Evolutionary conservation across 2,888 invertebrate genomes (phyloP).

Genomic region (Acrobasis consociella): DNA sequence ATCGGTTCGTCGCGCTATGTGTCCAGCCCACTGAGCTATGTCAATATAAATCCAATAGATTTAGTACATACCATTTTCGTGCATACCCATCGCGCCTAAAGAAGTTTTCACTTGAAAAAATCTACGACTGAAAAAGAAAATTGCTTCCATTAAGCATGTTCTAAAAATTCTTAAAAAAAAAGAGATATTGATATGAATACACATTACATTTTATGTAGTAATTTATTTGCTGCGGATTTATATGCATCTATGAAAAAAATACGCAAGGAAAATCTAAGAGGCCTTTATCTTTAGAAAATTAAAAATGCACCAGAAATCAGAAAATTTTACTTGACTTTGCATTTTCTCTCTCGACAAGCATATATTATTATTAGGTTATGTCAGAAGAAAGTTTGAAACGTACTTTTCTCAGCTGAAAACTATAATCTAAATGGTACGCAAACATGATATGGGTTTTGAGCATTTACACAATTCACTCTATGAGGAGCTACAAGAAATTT

Average conservation of each 20-base stretch:
- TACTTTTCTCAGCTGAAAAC: conserved; percentile 36
- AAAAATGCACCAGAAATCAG: conserved; percentile 7
- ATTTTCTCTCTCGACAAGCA: conserved; percentile 32
- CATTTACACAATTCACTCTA: no score
- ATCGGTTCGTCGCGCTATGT: no score
- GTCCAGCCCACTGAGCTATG: no score
- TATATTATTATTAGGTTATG: conserved; percentile 35
- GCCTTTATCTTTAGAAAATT: no score
- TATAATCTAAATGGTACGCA: conserved; percentile 32
- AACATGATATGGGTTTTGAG: no score
- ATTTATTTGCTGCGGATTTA: neutral
- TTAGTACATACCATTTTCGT: no score
- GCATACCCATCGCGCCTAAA: no score
- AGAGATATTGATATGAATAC: conserved; percentile 17
- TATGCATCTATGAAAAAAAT: conserved; percentile 2
- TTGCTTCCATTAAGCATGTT: conserved; percentile 14
- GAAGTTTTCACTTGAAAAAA: no score
- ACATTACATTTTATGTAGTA: conserved; percentile 14
- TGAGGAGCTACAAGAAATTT: no score
- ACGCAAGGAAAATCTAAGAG: conserved; percentile 2
- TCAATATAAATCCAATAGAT: no score
- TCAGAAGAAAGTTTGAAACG: conserved; percentile 32
- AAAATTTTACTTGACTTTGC: conserved; percentile 28
- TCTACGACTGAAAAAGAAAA: conserved; percentile 22
- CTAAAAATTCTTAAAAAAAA: conserved; percentile 17